These are phyloP conservation scores for Drosophila sordidapex DNA, from an alignment of 2,888 invertebrate genomes.

Conservation along the genomic window DNA sequence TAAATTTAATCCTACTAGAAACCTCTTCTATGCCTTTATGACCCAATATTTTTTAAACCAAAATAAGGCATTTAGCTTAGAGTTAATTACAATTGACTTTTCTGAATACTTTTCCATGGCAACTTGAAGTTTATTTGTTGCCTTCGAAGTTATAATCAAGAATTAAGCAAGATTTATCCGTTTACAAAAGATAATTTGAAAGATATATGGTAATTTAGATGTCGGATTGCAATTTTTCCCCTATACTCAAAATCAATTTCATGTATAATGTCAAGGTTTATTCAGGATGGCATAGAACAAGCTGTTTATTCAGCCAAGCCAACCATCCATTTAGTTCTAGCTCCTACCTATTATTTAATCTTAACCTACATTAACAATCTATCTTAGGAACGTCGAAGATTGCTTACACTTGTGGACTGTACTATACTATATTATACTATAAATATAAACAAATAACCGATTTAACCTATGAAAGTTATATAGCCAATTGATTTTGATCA, in stretches of 20 bases:
- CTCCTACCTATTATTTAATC: background rate
- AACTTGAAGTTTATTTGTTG: background rate
- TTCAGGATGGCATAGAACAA: no score
- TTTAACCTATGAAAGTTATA: background rate
- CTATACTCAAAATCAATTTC: background rate
- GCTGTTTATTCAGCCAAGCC: no score
- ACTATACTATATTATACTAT: no score
- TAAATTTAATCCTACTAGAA: no score
- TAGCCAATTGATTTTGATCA: background rate
- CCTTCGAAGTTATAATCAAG: background rate
- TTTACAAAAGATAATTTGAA: background rate
- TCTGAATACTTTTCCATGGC: background rate
- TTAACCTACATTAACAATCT: background rate
- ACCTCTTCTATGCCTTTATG: background rate
- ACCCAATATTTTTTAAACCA: background rate
- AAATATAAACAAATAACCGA: background rate
- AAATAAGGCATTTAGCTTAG: background rate
- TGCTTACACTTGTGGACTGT: background rate
- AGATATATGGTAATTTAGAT: background rate
- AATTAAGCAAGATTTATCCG: background rate
- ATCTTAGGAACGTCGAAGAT: background rate
- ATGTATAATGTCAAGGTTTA: background rate
- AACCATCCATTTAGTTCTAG: no score
- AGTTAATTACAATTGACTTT: background rate
- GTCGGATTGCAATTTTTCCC: background rate